Base-by-base conservation (phyloP, 2,888 invertebrate species). In the Monoplex corrugatus region DNA sequence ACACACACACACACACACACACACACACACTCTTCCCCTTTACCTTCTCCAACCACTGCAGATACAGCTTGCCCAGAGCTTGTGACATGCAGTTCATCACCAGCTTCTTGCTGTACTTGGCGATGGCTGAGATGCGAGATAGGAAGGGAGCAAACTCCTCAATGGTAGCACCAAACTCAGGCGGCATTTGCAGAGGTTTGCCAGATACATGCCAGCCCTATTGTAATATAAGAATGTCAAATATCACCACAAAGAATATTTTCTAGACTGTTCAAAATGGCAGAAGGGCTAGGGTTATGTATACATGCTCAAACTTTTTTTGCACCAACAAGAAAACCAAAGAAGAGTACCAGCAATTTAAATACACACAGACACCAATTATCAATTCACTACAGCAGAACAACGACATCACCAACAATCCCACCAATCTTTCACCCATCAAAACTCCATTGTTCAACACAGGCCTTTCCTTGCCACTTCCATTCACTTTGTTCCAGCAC, bases 161-260 rank as follows among this genome's bases (percentile, higher is more conserved):
- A 85, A 94, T 83, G 28, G 89, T 88, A 10, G 90, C 90, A 1
- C 93, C 94, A 91, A 93, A 93, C 72, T 94, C 91, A 10, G 89
- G 91, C 10, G 92, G 92, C 40, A 95, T 89, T 0, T 90, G 89
- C 28, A 95, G 68, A 0, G 94, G 94, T 0, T 93, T 91, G 8
- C 91, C 89, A 6, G 93, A 93, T 83, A 92, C 87, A 91, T 95
- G 95, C 95, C 95, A 95, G 10, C 95, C 95, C 95, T 95, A 86
- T 6, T 86, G 89, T 43, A 82, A 19, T 19, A 38, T 19, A 40
- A 80, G 38, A 35, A 72, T 1, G 72, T n/a, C n/a, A n/a, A n/a
- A n/a, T n/a, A n/a, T n/a, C n/a, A n/a, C n/a, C n/a, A n/a, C n/a
- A n/a, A n/a, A n/a, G n/a, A n/a, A n/a, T n/a, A n/a, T n/a, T n/a